Evolutionary conservation across 2,888 invertebrate genomes (phyloP), one percentile per base, ranked within the genome.

Genomic region (Branchellion lobata): DNA sequence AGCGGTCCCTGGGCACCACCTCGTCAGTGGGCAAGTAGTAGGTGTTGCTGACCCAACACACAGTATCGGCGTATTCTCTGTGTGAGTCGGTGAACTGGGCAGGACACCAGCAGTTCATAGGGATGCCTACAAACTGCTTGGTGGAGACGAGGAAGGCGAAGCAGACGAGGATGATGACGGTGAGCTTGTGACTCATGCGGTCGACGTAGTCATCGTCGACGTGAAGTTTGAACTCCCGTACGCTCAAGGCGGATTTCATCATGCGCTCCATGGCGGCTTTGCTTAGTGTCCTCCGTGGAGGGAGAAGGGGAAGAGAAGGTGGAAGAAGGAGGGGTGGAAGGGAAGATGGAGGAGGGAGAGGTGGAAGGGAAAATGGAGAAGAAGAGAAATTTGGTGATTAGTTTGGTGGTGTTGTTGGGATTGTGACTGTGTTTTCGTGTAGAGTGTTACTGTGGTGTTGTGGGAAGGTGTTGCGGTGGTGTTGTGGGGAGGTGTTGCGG

Each of bases 1-100:
- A 57, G 34, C 73, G 68, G 27, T 79, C 80, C 65, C 72, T 34
- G 0, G 83, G 83, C n/a, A 83, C 81, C 36, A 65, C 71, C 29
- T 83, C 81, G 33, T 81, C 80, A 27, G 83, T 80, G 14, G 83
- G 83, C 61, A 84, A 75, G 71, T 82, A 83, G 79, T 84, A 84
- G 47, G 84, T 84, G 81, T 83, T 84, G 68, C 81, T 81, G 29
- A 84, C 83, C 84, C 84, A 84, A 74, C 84, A 84, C 31, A 83
- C 77, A 14, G 83, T 82, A 76, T 83, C 82, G 5, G 83, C 79
- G 80, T 83, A 83, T 27, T 83, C 83, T 69, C 79, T 53, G 51
- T 83, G 83, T 40, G 82, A 82, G 72, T 80, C 81, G 11, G 82
- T 83, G 79, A 83, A 83, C 68, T 83, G 81, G 14, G 83, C 82